Conservation (phyloP, 2,888 invertebrate species). For the Yponomeuta sedellus region DNA sequence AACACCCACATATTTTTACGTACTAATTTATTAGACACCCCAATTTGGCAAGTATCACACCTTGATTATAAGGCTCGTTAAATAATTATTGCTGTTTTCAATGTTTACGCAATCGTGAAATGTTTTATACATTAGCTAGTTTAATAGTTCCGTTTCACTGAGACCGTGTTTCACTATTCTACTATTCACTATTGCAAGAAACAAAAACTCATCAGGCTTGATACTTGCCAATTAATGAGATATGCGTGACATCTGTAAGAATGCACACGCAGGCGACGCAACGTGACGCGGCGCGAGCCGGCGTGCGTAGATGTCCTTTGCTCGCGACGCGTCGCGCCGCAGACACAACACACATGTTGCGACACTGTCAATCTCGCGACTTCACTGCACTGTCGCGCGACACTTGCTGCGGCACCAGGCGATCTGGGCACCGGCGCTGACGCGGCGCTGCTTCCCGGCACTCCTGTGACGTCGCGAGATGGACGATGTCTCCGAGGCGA, state of each 20-base stretch:
- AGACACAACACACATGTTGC: slow-evolving; percentile 37
- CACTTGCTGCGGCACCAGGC: slow-evolving; percentile 40
- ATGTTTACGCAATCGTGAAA: slow-evolving; percentile 1
- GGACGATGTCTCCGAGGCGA: slow-evolving; percentile 58
- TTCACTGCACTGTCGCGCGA: slow-evolving; percentile 20
- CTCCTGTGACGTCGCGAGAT: slow-evolving; percentile 69
- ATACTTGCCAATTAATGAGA: slow-evolving; percentile 34
- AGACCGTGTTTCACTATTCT: background rate
- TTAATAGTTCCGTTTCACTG: background rate
- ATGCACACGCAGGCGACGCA: background rate
- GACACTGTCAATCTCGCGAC: slow-evolving; percentile 64
- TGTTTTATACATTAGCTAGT: background rate
- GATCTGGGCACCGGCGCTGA: slow-evolving; percentile 6
- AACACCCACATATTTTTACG: slow-evolving; percentile 16
- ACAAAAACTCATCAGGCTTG: slow-evolving; percentile 27
- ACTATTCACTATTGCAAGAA: slow-evolving; percentile 36
- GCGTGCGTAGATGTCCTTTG: slow-evolving; percentile 49
- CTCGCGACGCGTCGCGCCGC: slow-evolving; percentile 27
- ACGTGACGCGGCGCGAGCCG: slow-evolving; percentile 31
- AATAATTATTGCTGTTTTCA: slow-evolving; percentile 23
- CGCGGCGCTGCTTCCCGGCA: slow-evolving; percentile 37
- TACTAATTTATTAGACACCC: background rate
- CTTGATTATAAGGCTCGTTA: background rate
- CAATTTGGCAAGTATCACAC: slow-evolving; percentile 13
- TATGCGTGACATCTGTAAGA: background rate